Evolutionary conservation across 2,888 invertebrate genomes (phyloP), one percentile per base, ranked within the genome.

Genomic region (Lordiphosa andalusiaca): DNA sequence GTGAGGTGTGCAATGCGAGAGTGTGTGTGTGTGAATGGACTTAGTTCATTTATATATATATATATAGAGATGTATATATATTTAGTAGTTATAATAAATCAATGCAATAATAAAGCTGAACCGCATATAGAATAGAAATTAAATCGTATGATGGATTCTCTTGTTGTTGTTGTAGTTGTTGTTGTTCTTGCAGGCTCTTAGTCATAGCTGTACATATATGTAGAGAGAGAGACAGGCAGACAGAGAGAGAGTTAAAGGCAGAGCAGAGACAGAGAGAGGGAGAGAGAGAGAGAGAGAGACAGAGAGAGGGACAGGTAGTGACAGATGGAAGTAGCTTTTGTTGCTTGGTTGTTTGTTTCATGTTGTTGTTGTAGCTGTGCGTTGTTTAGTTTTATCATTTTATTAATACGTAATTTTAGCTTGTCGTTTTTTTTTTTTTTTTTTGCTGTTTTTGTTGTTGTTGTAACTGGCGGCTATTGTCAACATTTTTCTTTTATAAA

Each of bases 81-180:
- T 25, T 25, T 25, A 50, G 62, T 36, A 21, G 50, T 51, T 61
- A 42, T 78, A 56, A 61, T 76, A 84, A 77, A 84, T 77, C 66
- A 77, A 85, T 71, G 68, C 70, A 80, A 86, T 88, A 88, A 89
- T 89, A 89, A 89, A 89, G 89, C 89, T 89, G 89, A 89, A 88
- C 89, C 89, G 89, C 89, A 89, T 89, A 89, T 89, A 89, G 89
- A 89, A 89, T 87, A 89, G 89, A 89, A 89, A 89, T 89, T 89
- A 89, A 88, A 88, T 81, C 75, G 76, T 72, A 73, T 73, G 73
- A 86, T 87, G 76, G 78, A 78, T 81, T 64, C 33, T 73, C 58
- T 65, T 59, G 38, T 38, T 16, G 44, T 19, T n/a, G 47, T 12
- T 36, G 21, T 36, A 16, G 36, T 42, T 23, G 42, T 47, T 36